Evolutionary conservation across 2,797 vertebrate species (phyloP).

Genomic region (Ispidina picta): DNA sequence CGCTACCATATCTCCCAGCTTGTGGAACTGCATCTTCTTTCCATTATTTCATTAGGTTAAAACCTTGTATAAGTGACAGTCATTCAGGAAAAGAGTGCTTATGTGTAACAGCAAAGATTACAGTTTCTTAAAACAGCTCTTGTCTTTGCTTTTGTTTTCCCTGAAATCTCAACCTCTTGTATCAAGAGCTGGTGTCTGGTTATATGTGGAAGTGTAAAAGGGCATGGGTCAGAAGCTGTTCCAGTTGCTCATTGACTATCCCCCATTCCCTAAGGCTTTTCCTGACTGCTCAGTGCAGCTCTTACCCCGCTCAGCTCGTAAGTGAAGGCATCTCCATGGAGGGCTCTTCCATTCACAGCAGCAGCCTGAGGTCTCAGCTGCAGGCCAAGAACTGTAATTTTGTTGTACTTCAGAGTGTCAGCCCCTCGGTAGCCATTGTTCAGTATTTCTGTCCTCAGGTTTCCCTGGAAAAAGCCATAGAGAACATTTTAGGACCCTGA

Average conservation of each 20-base stretch:
- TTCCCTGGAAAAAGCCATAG: slow-evolving; percentile 29
- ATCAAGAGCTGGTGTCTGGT: not conserved
- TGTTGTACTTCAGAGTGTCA: slow-evolving; percentile 34
- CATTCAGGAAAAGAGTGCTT: not conserved
- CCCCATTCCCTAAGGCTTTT: not conserved
- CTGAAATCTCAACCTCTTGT: not conserved
- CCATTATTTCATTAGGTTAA: not conserved
- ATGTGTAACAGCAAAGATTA: not conserved
- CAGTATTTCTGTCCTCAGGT: slow-evolving; percentile 51
- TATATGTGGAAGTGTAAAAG: not conserved
- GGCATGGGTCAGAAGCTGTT: not conserved
- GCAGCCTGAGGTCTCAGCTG: slow-evolving; percentile 25
- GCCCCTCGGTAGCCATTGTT: slow-evolving; percentile 54
- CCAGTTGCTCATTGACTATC: not conserved
- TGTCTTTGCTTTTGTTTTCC: rapidly evolving
- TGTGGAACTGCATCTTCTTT: not conserved
- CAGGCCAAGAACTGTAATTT: slow-evolving; percentile 55
- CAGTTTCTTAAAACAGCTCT: not conserved
- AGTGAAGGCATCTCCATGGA: not conserved
- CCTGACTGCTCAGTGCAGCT: not conserved
- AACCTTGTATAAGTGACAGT: not conserved
- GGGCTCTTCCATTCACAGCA: slow-evolving; percentile 49
- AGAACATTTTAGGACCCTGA: not conserved
- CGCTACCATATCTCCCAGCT: not conserved
- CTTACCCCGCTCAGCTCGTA: slow-evolving; percentile 46